phyloP scores from a whole-genome alignment of 2,113 vertebrate genomes.

The Panthera tigris region DNA sequence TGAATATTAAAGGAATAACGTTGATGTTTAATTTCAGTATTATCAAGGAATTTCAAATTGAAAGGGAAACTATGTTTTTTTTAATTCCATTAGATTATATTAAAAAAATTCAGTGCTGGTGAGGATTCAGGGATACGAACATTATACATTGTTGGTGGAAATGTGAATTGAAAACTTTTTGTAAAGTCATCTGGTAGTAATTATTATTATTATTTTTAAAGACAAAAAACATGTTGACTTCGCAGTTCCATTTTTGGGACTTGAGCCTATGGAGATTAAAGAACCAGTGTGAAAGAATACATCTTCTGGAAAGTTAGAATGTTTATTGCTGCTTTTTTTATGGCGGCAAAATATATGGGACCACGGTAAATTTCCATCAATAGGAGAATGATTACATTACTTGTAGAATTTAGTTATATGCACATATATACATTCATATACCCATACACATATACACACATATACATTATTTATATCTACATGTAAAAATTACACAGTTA shows the following conservation, averaged over 20 bases:
- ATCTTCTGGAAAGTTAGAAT: neutral
- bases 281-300: neutral
- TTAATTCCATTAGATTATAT: neutral
- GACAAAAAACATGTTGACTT: neutral
- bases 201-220: neutral
- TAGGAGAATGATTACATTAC: neutral
- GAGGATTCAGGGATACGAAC: neutral
- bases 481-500: neutral
- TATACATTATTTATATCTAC: neutral
- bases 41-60: neutral
- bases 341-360: neutral
- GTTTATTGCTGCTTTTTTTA: neutral
- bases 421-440: neutral
- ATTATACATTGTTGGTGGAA: neutral
- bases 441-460: neutral
- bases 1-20: neutral
- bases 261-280: neutral
- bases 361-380: neutral
- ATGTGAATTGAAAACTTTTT: neutral
- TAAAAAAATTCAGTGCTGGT: neutral
- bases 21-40: neutral
- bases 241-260: neutral
- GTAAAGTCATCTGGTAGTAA: neutral
- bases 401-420: neutral
- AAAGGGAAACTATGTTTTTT: neutral